phyloP scores from a whole-genome alignment of 2,797 vertebrate species.

The Malacoctenus gilli region DNA sequence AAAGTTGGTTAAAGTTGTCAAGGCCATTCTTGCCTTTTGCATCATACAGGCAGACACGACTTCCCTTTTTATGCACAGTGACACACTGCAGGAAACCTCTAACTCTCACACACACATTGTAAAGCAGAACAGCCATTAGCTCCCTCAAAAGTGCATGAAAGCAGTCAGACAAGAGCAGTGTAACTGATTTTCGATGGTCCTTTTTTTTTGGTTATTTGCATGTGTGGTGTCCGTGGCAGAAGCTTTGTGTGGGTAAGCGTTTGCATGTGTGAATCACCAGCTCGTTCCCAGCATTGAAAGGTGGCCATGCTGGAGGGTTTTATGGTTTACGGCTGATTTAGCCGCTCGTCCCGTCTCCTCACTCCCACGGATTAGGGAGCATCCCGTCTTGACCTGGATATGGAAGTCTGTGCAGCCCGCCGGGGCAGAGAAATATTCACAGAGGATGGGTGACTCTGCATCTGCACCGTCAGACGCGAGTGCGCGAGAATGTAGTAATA shows the following conservation, averaged over 20 bases:
- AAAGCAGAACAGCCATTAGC: not conserved
- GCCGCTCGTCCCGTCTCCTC: constrained; percentile 46
- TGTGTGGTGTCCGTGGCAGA: constrained; percentile 17
- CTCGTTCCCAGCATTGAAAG: too few species aligned
- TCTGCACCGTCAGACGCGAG: not conserved
- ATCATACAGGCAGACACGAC: constrained; percentile 13
- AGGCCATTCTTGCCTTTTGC: not conserved
- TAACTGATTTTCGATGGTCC: not conserved
- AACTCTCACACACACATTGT: not conserved
- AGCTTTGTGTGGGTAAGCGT: constrained; percentile 7
- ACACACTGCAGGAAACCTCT: constrained; percentile 44
- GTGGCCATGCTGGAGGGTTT: constrained; percentile 3
- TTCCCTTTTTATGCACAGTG: too few species aligned
- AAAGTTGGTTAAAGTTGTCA: constrained; percentile 7
- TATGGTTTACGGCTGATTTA: constrained; percentile 61
- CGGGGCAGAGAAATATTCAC: constrained; percentile 44
- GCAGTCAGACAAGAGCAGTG: too few species aligned
- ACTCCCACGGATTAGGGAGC: constrained; percentile 61
- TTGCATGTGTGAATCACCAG: constrained; percentile 5
- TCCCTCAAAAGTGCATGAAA: not conserved
- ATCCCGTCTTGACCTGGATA: constrained; percentile 72
- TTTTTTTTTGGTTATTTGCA: not conserved
- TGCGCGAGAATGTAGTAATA: not conserved
- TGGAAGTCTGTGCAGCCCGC: constrained; percentile 34
- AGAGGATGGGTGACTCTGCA: too few species aligned